These are phyloP conservation scores for Eilema sororculum DNA, from an alignment of 2,888 invertebrate species.

Conservation along the genomic window DNA sequence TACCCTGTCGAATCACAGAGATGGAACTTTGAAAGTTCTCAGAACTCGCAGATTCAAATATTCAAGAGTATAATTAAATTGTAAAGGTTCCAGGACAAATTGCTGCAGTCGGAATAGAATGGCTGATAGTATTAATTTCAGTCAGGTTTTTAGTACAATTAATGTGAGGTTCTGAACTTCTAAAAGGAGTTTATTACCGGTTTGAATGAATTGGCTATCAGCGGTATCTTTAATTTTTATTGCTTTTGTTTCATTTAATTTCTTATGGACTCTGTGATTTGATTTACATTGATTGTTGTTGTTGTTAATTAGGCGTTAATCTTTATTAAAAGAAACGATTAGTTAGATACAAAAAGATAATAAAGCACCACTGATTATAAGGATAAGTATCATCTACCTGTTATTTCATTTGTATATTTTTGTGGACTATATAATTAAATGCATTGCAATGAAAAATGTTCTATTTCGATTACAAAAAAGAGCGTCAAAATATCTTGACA, in stretches of 20 bases:
- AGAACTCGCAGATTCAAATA: conserved; percentile 62
- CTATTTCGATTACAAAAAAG: too few species aligned
- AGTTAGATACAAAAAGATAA: background rate
- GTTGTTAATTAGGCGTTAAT: conserved; percentile 1
- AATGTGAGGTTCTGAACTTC: conserved; percentile 60
- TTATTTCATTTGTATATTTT: background rate
- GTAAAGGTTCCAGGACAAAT: conserved; percentile 71
- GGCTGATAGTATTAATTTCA: conserved; percentile 71
- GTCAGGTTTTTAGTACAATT: conserved; percentile 67
- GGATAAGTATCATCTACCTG: background rate
- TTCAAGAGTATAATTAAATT: conserved; percentile 70
- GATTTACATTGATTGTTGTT: conserved; percentile 37
- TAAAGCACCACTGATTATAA: background rate
- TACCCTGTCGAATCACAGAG: conserved; percentile 58
- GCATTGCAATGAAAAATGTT: background rate
- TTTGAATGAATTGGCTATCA: conserved; percentile 65
- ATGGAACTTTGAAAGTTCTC: conserved; percentile 57
- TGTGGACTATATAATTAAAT: background rate
- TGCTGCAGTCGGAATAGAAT: conserved; percentile 60
- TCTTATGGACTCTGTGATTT: conserved; percentile 45
- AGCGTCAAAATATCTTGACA: too few species aligned
- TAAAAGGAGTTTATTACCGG: conserved; percentile 64
- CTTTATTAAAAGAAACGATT: background rate
- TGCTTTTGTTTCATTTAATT: conserved; percentile 58
- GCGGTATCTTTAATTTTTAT: conserved; percentile 61